Evolutionary conservation across 2,888 invertebrate genomes (phyloP), one percentile per base, ranked within the genome.

Genomic region (Lagria hirta): DNA sequence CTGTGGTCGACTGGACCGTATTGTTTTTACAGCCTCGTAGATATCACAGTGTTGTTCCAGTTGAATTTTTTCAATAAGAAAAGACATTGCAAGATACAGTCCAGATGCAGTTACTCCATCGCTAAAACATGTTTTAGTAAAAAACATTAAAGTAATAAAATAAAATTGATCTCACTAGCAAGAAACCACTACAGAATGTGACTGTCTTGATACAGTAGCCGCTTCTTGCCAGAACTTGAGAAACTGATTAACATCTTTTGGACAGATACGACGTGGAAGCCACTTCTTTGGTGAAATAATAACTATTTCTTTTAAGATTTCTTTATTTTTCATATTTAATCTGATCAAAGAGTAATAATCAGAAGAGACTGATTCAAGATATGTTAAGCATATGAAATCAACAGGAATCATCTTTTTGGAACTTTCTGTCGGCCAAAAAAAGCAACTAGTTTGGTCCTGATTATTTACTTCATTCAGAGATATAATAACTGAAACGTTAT

Each of bases 11-110:
- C 69, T 74, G 44, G 67, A 67, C 37, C 75, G 62, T n/a, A 77
- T 61, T 10, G 62, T 68, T 30, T 73, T 61, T 5, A 75, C 72
- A 2, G 74, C 73, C 37, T 72, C 64, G 40, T 72, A 73, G 10
- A 75, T 73, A 48, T 78, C 76, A 47, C 75, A 74, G 40, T 70
- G 65, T 20, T 74, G 73, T 55, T 77, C 76, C 5, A 73, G 52
- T 40, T 73, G 69, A 57, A 77, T 75, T 58, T 73, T 72, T 49
- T 76, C 75, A 10, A 76, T 64, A 4, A 76, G 43, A 46, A 74
- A 73, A 7, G 66, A 66, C 43, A 72, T 44, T 1, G 74, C 73
- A 16, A 74, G 54, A 49, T 73, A 77, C 11, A 76, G 55, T 6
- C 76, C 77, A 51, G 71, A 67, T 5, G 71, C 71, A 4, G 64